Percentiles rank a stretch among this genome's conserved stretches.
Conservation (phyloP, 64 coral and sea anemone species). For the Anthopleura sola region DNA sequence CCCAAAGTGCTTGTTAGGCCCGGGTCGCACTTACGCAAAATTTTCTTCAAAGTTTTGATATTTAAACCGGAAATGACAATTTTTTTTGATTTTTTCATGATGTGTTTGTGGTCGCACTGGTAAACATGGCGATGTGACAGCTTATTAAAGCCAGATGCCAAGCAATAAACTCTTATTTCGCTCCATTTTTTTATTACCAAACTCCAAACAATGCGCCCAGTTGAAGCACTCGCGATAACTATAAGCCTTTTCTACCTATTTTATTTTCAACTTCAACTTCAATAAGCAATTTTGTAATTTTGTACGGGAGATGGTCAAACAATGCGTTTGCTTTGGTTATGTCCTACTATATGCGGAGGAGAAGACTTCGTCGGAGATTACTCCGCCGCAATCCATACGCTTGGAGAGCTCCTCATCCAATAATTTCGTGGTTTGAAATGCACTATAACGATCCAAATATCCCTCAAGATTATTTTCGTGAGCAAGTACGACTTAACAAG, state of each 20-base stretch:
- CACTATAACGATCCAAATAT: slow-evolving; percentile 39
- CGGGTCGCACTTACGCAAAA: slow-evolving; percentile 15
- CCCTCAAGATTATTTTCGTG: slow-evolving; percentile 30
- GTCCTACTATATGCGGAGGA: slow-evolving; percentile 17
- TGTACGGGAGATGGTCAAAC: slow-evolving; percentile 37
- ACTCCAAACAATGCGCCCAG: slow-evolving; percentile 17
- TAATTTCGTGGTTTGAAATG: slow-evolving; percentile 39
- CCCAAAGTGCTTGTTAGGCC: too few relatives aligned
- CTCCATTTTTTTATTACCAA: slow-evolving; percentile 34
- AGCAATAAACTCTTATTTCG: slow-evolving; percentile 25
- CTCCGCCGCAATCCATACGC: slow-evolving; percentile 14
- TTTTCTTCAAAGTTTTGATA: slow-evolving; percentile 16
- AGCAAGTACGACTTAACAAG: slow-evolving; percentile 41
- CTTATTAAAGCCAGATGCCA: slow-evolving; percentile 36
- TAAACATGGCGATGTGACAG: slow-evolving; percentile 19
- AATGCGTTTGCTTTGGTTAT: slow-evolving; percentile 37
- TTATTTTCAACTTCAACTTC: slow-evolving; percentile 40
- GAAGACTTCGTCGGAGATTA: slow-evolving; percentile 12
- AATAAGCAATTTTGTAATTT: slow-evolving; percentile 19
- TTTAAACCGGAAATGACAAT: slow-evolving; percentile 4
- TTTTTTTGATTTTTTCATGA: neutral
- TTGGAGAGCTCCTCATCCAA: slow-evolving; percentile 24
- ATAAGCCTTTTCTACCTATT: slow-evolving; percentile 35
- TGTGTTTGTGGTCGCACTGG: slow-evolving; percentile 24
- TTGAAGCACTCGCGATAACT: slow-evolving; percentile 25